Evolutionary conservation across 2,113 vertebrate species (phyloP).

Genomic region (Bubo blakistoni): DNA sequence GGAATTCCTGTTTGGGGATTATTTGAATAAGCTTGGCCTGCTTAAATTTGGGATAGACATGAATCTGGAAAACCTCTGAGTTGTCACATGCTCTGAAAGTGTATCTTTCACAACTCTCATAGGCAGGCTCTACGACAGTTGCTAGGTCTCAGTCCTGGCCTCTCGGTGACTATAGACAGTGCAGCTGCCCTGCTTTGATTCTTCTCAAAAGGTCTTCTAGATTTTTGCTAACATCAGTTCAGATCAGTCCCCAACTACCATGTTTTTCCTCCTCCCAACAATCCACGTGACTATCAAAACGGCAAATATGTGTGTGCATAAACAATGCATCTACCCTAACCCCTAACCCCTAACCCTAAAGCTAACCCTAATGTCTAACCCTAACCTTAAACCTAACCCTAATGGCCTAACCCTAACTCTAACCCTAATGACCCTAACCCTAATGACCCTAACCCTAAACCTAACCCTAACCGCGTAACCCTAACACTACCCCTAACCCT

Average conservation of each 20-base stretch:
- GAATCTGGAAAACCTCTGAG: background rate
- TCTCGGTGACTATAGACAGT: background rate
- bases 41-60: background rate
- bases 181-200: background rate
- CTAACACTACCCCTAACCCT: too few relatives aligned
- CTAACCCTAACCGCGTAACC: too few relatives aligned
- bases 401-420: too few relatives aligned
- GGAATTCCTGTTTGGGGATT: background rate
- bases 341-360: too few relatives aligned
- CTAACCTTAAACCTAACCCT: too few relatives aligned
- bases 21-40: background rate
- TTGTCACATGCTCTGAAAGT: background rate
- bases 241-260: background rate
- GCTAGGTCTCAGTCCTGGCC: background rate
- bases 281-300: background rate
- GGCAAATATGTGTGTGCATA: background rate
- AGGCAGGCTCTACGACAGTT: background rate
- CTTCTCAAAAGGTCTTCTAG: background rate
- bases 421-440: too few relatives aligned
- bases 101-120: background rate
- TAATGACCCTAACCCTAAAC: too few relatives aligned
- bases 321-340: too few relatives aligned
- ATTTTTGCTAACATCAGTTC: background rate
- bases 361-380: too few relatives aligned
- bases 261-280: background rate